phyloP scores from a whole-genome alignment of 2,888 invertebrate genomes.

The Agrochola lychnidis region DNA sequence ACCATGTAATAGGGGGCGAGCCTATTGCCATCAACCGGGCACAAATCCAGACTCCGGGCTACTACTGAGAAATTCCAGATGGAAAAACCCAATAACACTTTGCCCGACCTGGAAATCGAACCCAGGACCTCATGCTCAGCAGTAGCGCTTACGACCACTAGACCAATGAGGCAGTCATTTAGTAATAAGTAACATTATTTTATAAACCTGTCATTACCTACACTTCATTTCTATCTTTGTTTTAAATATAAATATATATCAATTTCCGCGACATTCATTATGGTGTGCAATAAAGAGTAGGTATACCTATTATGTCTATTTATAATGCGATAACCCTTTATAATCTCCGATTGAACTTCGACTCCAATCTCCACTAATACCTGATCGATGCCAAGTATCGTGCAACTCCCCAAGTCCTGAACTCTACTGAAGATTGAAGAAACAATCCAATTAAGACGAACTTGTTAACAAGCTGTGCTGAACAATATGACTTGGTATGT shows the following conservation, averaged over 20 bases:
- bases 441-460: conserved; percentile 66
- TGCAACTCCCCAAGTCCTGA: conserved; percentile 48
- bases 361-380: conserved; percentile 4
- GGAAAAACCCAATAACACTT: too few relatives aligned
- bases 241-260: neutral
- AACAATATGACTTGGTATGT: conserved; percentile 53
- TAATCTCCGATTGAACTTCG: conserved; percentile 14
- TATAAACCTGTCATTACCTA: neutral
- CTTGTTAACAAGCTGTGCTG: conserved; percentile 56
- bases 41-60: too few relatives aligned
- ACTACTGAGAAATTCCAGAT: too few relatives aligned
- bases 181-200: too few relatives aligned
- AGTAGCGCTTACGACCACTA: too few relatives aligned
- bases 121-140: too few relatives aligned
- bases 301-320: neutral
- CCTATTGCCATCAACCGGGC: too few relatives aligned
- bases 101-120: too few relatives aligned
- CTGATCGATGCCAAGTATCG: conserved; percentile 41
- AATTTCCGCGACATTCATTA: neutral
- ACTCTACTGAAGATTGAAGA: conserved; percentile 54
- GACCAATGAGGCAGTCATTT: neutral
- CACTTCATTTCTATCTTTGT: neutral
- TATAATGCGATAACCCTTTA: neutral
- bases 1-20: too few relatives aligned
- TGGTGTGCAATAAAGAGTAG: neutral